phyloP scores from a whole-genome alignment of 2,113 vertebrate genomes.

The Eleginops maclovinus region DNA sequence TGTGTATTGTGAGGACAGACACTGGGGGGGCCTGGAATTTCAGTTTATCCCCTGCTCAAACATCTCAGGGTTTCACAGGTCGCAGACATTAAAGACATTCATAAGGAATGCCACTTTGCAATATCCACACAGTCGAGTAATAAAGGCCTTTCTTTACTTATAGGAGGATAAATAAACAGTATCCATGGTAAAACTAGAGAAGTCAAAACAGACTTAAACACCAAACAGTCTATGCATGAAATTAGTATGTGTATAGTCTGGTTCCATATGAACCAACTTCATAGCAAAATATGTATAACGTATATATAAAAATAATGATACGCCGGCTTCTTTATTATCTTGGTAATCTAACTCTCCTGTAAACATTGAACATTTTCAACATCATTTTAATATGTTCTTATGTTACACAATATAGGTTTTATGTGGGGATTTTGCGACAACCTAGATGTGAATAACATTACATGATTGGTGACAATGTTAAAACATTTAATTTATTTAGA shows the following conservation, averaged over 20 bases:
- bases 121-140: not conserved
- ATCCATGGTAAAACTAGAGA: not conserved
- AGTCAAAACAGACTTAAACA: not conserved
- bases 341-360: not conserved
- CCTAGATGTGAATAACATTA: too few relatives aligned
- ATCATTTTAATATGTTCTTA: not conserved
- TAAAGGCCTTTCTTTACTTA: not conserved
- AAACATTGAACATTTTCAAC: not conserved
- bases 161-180: not conserved
- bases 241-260: not conserved
- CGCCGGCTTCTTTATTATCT: not conserved
- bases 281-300: not conserved
- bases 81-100: not conserved
- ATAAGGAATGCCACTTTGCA: not conserved
- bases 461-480: too few relatives aligned
- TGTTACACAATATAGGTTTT: not conserved
- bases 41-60: conserved; percentile 31
- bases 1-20: conserved; percentile 51
- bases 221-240: not conserved
- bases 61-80: conserved; percentile 32
- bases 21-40: conserved; percentile 54
- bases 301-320: not conserved
- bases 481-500: too few relatives aligned
- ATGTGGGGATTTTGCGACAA: not conserved
- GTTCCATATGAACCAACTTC: not conserved